A percentile compares a stretch with the other conserved stretches of the same genome.
Evolutionary conservation across 2,797 vertebrate species (phyloP).

Genomic region (Pantherophis vulpinus): DNA sequence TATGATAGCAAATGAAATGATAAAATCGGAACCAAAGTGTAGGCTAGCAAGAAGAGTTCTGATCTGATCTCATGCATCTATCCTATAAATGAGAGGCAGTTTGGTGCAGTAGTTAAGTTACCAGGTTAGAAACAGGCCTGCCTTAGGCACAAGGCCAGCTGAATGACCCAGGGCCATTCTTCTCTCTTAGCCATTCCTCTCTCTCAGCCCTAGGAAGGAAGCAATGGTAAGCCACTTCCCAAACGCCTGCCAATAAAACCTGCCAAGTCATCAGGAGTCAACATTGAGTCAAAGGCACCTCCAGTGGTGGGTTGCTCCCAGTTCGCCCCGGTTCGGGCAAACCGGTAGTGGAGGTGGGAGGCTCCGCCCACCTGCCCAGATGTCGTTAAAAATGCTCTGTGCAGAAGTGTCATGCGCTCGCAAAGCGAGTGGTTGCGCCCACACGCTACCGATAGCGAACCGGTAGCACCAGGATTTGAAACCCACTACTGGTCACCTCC

Average conservation of each 20-base stretch:
- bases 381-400: too few species aligned
- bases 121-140: not conserved
- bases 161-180: not conserved
- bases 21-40: not conserved
- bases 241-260: not conserved
- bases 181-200: not conserved
- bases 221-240: not conserved
- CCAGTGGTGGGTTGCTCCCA: too few species aligned
- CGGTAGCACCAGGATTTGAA: too few species aligned
- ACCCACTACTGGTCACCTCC: too few species aligned
- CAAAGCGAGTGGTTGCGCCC: too few species aligned
- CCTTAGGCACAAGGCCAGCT: not conserved
- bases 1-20: not conserved
- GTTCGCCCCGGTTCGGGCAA: fast-evolving
- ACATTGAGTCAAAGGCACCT: not conserved
- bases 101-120: not conserved
- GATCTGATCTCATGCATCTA: not conserved
- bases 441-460: too few species aligned
- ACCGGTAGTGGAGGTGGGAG: too few species aligned
- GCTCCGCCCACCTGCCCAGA: too few species aligned
- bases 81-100: not conserved
- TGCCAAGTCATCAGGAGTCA: not conserved
- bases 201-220: not conserved
- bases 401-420: fast-evolving
- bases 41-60: not conserved